Evolutionary conservation across 2,113 vertebrate species (phyloP).

Genomic region (Hystrix brachyura): DNA sequence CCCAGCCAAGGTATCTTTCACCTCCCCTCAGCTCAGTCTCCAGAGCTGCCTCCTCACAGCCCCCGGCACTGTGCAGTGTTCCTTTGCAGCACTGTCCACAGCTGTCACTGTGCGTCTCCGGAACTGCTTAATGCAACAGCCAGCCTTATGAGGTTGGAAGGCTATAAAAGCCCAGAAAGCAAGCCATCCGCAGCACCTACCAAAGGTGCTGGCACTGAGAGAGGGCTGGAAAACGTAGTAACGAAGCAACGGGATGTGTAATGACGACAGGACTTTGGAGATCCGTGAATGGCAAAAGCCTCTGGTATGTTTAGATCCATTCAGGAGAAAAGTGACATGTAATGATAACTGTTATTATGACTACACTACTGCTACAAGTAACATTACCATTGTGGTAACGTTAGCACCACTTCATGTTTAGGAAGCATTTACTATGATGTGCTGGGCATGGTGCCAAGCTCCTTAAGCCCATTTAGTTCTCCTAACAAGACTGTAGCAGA

Average conservation of each 20-base stretch:
- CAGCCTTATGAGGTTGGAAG: neutral
- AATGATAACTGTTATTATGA: neutral
- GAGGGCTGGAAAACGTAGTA: neutral
- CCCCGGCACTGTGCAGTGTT: neutral
- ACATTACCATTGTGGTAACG: neutral
- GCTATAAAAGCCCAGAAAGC: neutral
- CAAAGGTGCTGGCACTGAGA: neutral
- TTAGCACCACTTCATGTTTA: neutral
- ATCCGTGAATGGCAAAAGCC: neutral
- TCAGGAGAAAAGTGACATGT: neutral
- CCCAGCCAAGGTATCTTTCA: neutral
- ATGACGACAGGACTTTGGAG: neutral
- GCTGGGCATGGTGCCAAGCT: neutral
- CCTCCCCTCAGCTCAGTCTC: neutral
- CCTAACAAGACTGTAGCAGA: neutral
- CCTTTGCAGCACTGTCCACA: neutral
- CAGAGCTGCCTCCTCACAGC: neutral
- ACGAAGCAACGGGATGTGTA: neutral
- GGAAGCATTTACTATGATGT: neutral
- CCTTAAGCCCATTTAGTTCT: neutral
- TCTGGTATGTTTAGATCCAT: neutral
- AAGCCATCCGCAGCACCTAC: neutral
- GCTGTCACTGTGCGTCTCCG: rapidly evolving
- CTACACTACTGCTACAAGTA: neutral
- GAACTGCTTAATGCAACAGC: neutral